Evolutionary conservation across 2,113 vertebrate genomes (phyloP).

Genomic region (Alectura lathami): DNA sequence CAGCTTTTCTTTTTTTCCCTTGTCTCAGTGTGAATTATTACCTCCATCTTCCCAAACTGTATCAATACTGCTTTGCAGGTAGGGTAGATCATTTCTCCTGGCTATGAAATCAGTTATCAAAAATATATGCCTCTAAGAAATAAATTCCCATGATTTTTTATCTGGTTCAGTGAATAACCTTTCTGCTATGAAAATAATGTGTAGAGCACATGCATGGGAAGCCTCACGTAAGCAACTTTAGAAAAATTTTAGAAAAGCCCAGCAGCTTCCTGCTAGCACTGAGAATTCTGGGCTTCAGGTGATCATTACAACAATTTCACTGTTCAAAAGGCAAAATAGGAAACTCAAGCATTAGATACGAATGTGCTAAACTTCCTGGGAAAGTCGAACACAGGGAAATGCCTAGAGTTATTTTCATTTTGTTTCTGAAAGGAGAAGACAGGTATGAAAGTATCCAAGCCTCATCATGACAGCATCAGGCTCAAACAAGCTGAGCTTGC

Average conservation of each 20-base stretch:
- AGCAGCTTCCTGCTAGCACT: not conserved
- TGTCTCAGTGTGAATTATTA: not conserved
- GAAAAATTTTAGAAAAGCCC: not conserved
- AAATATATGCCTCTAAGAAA: not conserved
- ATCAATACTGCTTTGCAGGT: not conserved
- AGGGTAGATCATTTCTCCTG: not conserved
- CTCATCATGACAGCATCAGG: not conserved
- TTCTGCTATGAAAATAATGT: not conserved
- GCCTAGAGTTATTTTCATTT: not conserved
- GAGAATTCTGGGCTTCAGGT: not conserved
- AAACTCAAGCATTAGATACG: not conserved
- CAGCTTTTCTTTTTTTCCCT: not conserved
- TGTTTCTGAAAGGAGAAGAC: not conserved
- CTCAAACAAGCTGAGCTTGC: not conserved
- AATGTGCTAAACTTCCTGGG: constrained; percentile 19
- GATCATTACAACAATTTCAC: not conserved
- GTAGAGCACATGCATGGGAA: fast-evolving
- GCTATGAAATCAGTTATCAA: not conserved
- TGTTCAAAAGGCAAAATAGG: constrained; percentile 12
- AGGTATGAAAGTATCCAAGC: not conserved
- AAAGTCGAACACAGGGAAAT: constrained; percentile 24
- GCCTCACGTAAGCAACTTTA: not conserved
- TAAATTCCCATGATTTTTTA: not conserved
- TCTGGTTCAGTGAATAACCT: not conserved
- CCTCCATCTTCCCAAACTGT: not conserved